These are phyloP conservation scores for Biston stratarius DNA, from an alignment of 2,888 invertebrate species.

Conservation along the genomic window DNA sequence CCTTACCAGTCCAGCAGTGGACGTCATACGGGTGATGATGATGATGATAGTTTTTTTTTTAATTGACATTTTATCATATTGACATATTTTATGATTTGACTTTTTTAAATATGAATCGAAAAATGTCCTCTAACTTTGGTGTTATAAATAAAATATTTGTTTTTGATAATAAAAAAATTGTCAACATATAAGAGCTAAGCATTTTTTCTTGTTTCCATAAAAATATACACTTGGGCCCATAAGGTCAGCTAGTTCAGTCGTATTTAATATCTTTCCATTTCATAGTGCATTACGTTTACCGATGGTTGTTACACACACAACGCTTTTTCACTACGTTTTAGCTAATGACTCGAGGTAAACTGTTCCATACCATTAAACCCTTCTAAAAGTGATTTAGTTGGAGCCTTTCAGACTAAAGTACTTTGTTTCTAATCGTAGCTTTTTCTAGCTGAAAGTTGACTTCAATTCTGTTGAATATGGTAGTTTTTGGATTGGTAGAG, in stretches of 20 bases:
- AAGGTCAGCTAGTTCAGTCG: neutral
- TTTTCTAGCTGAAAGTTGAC: slow-evolving; percentile 12
- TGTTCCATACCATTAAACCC: slow-evolving; percentile 35
- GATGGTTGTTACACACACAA: slow-evolving; percentile 13
- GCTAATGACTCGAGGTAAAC: slow-evolving; percentile 39
- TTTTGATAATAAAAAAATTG: neutral
- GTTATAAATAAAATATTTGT: too few species aligned
- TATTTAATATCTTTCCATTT: slow-evolving; percentile 14
- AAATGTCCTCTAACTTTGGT: too few species aligned
- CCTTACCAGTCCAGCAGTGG: too few species aligned
- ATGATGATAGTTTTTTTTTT: too few species aligned
- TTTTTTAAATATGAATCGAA: too few species aligned
- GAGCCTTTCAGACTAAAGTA: slow-evolving; percentile 28
- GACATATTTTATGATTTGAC: too few species aligned
- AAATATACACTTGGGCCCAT: neutral
- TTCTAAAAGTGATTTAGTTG: slow-evolving; percentile 37
- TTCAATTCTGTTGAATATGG: slow-evolving; percentile 13
- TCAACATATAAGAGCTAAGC: neutral
- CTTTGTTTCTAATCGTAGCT: slow-evolving; percentile 22
- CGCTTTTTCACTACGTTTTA: slow-evolving; percentile 24
- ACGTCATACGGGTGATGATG: too few species aligned
- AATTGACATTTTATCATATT: too few species aligned
- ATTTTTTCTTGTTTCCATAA: neutral
- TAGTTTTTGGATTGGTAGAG: slow-evolving; percentile 10
- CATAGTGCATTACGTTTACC: slow-evolving; percentile 9